Evolutionary conservation across 64 coral and sea anemone genomes (phyloP).

Genomic region (Montipora sp.): DNA sequence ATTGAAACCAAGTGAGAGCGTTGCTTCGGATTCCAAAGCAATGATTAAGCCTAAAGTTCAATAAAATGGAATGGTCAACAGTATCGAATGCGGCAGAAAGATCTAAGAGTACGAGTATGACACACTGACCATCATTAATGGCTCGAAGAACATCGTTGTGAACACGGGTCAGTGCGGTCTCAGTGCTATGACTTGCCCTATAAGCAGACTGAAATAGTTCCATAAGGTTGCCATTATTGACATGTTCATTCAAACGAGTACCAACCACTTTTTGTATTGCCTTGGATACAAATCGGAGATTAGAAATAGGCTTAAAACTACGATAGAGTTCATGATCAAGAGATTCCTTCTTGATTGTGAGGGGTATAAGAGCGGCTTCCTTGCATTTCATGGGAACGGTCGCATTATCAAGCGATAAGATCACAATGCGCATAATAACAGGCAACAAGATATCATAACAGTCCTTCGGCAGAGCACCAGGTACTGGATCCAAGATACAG

Average conservation of each 20-base stretch:
- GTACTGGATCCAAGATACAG: too few species aligned
- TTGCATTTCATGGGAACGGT: neutral
- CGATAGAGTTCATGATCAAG: too few species aligned
- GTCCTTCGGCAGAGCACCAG: too few species aligned
- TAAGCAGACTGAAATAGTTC: conserved; percentile 14
- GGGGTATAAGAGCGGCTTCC: neutral
- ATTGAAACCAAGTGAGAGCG: neutral
- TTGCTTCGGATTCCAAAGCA: neutral
- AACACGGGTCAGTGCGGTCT: neutral
- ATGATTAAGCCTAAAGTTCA: neutral
- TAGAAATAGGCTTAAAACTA: neutral
- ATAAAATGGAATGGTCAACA: neutral
- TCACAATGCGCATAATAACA: too few species aligned
- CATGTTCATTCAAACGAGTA: neutral
- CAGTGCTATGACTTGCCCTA: neutral
- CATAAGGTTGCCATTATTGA: neutral
- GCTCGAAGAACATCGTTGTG: neutral
- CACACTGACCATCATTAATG: neutral
- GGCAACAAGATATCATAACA: too few species aligned
- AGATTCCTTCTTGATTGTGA: neutral
- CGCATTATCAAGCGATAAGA: neutral
- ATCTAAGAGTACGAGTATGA: neutral
- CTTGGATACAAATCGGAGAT: neutral
- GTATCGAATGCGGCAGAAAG: neutral
- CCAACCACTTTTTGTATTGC: conserved; percentile 22